phyloP scores from a whole-genome alignment of 2,113 vertebrate genomes.

The Anoura caudifer region DNA sequence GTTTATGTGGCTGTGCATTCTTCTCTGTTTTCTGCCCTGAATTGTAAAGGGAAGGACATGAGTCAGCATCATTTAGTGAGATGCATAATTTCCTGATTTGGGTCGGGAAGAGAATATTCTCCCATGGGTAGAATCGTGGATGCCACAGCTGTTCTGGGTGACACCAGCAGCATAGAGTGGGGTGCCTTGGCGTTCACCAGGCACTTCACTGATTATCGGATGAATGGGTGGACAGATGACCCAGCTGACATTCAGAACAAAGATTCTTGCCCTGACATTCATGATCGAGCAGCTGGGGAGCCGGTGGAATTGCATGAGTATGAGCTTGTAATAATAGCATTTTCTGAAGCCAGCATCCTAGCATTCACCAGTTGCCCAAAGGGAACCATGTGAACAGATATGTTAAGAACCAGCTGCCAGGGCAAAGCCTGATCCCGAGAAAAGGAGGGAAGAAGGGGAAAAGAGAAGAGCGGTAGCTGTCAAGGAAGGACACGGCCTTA shows the following conservation, averaged over 20 bases:
- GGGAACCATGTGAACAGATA: neutral
- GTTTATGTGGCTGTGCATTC: neutral
- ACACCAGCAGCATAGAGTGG: neutral
- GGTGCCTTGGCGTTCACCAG: neutral
- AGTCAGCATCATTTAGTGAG: neutral
- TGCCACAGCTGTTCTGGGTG: neutral
- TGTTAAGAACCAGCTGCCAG: neutral
- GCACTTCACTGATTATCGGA: neutral
- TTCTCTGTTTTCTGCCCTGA: neutral
- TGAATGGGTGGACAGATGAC: neutral
- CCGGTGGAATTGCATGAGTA: neutral
- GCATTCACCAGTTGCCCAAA: neutral
- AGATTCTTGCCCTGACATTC: neutral
- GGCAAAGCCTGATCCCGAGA: neutral
- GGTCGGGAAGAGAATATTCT: neutral
- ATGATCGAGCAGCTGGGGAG: neutral
- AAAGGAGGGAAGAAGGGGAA: neutral
- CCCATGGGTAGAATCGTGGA: neutral
- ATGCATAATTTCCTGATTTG: neutral
- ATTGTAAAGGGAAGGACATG: neutral
- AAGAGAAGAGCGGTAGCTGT: neutral
- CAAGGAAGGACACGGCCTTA: neutral
- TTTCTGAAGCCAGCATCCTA: neutral
- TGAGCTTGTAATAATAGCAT: neutral
- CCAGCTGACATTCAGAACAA: neutral